Evolutionary conservation across 2,797 vertebrate species (phyloP).

Genomic region (Pyrocephalus nanus): DNA sequence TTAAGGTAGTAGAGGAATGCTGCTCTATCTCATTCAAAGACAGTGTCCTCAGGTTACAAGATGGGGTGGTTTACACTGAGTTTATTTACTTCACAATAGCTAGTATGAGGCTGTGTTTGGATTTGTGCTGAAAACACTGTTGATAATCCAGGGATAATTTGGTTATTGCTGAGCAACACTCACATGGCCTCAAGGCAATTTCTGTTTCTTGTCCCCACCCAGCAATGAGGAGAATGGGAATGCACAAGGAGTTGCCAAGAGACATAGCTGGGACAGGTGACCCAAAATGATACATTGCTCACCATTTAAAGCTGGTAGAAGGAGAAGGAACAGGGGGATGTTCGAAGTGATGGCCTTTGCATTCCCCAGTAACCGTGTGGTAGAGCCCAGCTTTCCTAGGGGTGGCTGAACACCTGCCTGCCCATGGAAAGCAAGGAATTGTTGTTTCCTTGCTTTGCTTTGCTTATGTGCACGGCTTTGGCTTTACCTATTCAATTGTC

Average conservation of each 20-base stretch:
- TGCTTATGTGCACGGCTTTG: accelerated
- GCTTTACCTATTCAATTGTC: background rate
- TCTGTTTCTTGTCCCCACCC: accelerated
- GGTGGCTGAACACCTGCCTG: background rate
- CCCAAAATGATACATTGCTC: background rate
- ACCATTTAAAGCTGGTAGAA: background rate
- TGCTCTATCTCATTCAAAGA: constrained; percentile 7
- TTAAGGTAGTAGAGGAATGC: background rate
- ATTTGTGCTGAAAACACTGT: background rate
- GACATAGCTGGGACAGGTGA: background rate
- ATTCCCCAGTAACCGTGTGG: accelerated
- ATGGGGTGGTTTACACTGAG: background rate
- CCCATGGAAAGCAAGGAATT: accelerated
- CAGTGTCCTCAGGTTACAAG: background rate
- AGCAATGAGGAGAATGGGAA: background rate
- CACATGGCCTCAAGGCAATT: background rate
- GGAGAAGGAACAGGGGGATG: accelerated
- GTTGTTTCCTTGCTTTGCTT: background rate
- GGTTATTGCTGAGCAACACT: background rate
- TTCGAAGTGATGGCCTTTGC: accelerated
- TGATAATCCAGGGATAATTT: background rate
- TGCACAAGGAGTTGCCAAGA: background rate
- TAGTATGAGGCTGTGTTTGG: background rate
- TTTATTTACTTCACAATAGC: background rate
- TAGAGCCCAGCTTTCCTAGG: background rate